Evolutionary conservation across 2,797 vertebrate genomes (phyloP).

Genomic region (Sebastes oblongus): DNA sequence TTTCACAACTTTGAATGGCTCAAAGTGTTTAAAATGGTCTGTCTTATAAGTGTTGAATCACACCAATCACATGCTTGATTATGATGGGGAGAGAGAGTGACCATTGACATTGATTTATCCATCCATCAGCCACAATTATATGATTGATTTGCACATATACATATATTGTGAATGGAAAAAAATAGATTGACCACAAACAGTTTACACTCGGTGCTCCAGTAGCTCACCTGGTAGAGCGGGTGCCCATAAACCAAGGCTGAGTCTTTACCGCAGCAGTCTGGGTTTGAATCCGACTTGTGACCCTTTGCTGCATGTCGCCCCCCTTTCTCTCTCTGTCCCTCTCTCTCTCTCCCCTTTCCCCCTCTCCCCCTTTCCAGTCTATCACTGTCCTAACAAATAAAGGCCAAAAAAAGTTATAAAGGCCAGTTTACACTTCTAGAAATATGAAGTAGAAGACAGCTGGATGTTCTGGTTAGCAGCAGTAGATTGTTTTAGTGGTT

Average conservation of each 20-base stretch:
- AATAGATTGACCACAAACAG: background rate
- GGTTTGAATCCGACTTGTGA: background rate
- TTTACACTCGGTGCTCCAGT: background rate
- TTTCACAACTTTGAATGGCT: background rate
- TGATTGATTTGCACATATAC: slow-evolving; percentile 14
- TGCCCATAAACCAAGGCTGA: background rate
- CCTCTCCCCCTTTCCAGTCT: background rate
- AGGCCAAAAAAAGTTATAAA: no score
- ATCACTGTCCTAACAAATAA: no score
- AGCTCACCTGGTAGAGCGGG: background rate
- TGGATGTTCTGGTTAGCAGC: slow-evolving; percentile 20
- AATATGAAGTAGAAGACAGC: background rate
- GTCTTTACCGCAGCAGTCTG: background rate
- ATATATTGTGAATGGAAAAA: background rate
- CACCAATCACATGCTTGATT: slow-evolving; percentile 17
- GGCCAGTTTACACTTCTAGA: background rate
- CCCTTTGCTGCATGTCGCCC: background rate
- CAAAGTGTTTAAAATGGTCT: background rate
- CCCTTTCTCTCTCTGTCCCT: no score
- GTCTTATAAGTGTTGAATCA: slow-evolving; percentile 12
- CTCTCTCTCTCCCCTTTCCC: rapidly evolving
- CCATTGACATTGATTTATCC: background rate
- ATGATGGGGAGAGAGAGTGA: background rate
- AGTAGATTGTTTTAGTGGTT: slow-evolving; percentile 1
- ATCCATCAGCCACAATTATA: background rate